Evolutionary conservation across 2,797 vertebrate genomes (phyloP), one percentile per base, ranked within the genome.

Genomic region (Rhinatrema bivittatum): DNA sequence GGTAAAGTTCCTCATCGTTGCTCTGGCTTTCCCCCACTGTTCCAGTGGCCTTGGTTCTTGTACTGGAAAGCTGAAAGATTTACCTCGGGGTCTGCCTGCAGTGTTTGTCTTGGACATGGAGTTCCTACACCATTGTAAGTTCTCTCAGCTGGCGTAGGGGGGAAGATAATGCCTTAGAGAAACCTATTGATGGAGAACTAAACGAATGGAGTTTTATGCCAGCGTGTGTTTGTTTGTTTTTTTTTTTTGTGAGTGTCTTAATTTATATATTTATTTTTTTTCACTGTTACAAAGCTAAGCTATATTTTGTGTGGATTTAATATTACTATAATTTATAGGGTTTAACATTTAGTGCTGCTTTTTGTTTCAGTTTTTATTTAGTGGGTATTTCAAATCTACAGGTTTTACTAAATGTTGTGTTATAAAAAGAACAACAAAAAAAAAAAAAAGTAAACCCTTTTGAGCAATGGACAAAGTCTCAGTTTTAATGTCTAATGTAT

Each of bases 181-280:
- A 65, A 55, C 41, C 29, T 45, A 32, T 39, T 53, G 43, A 60
- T 58, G 52, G 29, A 32, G 56, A 41, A 54, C 39, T 46, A 41
- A 42, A 29, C 39, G 36, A 56, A 47, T 25, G 15, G 36, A 42
- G 30, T 38, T 55, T 60, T 53, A 57, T 45, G 56, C 49, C 53
- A 65, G 52, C 20, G 38, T n/a, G n/a, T n/a, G n/a, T n/a, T n/a
- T n/a, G n/a, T n/a, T n/a, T n/a, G n/a, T n/a, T n/a, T n/a, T n/a
- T n/a, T n/a, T n/a, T 60, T 55, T 64, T 65, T 57, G 56, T 26
- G 38, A 29, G 41, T 66, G n/a, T n/a, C n/a, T 58, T 73, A 58
- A 76, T 70, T 78, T 75, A 75, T 79, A 19, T 76, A 71, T 68
- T 63, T 75, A 72, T 68, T 62, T 69, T 62, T 55, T n/a, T n/a